These are phyloP conservation scores for Periplaneta americana DNA, from an alignment of 1,140 invertebrate genomes.

Conservation along the genomic window DNA sequence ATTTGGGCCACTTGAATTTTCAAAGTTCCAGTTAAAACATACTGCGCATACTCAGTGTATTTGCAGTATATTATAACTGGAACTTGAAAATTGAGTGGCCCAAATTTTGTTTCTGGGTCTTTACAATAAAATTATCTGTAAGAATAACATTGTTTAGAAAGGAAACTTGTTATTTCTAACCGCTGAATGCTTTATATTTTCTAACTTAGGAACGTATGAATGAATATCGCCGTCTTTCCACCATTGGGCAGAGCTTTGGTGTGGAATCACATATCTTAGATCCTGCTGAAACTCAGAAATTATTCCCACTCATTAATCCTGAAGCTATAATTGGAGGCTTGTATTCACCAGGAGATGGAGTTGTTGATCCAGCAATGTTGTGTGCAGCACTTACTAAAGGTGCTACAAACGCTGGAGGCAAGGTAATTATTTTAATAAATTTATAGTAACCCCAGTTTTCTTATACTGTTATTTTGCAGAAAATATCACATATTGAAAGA, in stretches of 20 bases:
- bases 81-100: too few relatives aligned
- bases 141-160: too few relatives aligned
- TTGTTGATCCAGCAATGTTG: conserved; percentile 74
- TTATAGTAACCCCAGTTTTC: not conserved
- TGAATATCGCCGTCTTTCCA: conserved; percentile 78
- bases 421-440: conserved; percentile 45
- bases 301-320: conserved; percentile 73
- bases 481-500: not conserved
- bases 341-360: conserved; percentile 73
- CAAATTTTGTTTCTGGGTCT: too few relatives aligned
- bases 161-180: too few relatives aligned
- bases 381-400: conserved; percentile 66
- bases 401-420: conserved; percentile 60
- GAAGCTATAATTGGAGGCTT: conserved; percentile 66
- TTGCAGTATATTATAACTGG: too few relatives aligned
- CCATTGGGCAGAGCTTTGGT: conserved; percentile 67
- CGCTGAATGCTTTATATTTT: too few relatives aligned
- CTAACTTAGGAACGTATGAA: conserved; percentile 59
- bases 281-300: conserved; percentile 62
- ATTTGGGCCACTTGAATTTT: too few relatives aligned
- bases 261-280: conserved; percentile 68
- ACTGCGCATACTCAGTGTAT: too few relatives aligned
- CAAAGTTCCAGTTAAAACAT: too few relatives aligned
- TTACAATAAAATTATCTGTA: too few relatives aligned
- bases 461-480: not conserved